A percentile compares a stretch with the other conserved stretches of the same genome.
Evolutionary conservation across 2,113 vertebrate genomes (phyloP).

Genomic region (Emydura subglobosa): DNA sequence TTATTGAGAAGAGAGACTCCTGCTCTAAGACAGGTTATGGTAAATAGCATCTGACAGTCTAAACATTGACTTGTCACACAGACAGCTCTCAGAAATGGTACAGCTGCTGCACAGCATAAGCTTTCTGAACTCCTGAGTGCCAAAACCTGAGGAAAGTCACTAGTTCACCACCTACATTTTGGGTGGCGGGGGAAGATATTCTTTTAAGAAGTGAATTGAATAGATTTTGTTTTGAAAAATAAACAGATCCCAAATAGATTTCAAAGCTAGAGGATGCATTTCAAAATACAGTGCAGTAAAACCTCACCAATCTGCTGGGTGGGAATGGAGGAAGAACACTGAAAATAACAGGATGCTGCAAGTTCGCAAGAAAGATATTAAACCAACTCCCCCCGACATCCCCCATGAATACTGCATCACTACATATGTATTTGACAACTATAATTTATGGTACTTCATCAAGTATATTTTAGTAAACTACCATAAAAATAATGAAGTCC

Average conservation of each 20-base stretch:
- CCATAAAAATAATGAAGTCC: background rate
- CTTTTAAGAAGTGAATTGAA: background rate
- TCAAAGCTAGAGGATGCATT: background rate
- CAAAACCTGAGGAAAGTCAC: background rate
- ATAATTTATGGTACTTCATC: background rate
- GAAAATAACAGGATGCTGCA: background rate
- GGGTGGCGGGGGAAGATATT: background rate
- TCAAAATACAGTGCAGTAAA: background rate
- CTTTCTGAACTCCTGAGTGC: background rate
- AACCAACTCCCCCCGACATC: too few species aligned
- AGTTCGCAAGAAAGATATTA: background rate
- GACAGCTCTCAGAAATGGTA: rapidly evolving
- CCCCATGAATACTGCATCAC: background rate
- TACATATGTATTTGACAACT: background rate
- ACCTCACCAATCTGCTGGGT: background rate
- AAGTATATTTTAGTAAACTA: background rate
- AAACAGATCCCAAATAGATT: background rate
- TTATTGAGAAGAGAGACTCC: background rate
- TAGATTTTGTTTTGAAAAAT: background rate
- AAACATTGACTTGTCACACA: rapidly evolving
- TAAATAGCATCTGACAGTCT: background rate
- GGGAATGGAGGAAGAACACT: background rate
- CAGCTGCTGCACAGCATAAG: background rate
- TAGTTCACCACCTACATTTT: background rate
- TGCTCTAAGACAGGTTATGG: background rate